These are phyloP conservation scores for Syngnathus rostellatus DNA, from an alignment of 2,797 vertebrate species.

Conservation along the genomic window DNA sequence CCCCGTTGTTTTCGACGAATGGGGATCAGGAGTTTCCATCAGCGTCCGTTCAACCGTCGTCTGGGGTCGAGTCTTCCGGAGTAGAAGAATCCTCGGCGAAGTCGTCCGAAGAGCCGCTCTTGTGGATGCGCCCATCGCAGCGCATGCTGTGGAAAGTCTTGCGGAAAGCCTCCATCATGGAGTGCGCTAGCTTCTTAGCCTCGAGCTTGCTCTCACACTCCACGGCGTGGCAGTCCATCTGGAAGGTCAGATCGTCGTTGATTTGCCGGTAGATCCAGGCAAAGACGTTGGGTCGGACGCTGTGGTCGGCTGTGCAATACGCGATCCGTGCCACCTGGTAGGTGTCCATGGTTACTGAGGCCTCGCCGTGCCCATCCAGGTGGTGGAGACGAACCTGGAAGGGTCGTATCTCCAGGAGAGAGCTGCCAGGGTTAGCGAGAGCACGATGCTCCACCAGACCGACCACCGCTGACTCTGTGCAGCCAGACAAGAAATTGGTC, in stretches of 20 bases:
- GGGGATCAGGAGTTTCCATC: slow-evolving; percentile 30
- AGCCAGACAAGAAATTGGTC: slow-evolving; percentile 90
- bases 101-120: slow-evolving; percentile 85
- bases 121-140: slow-evolving; percentile 92
- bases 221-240: slow-evolving; percentile 98
- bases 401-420: slow-evolving; percentile 92
- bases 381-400: slow-evolving; percentile 97
- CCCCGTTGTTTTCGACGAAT: slow-evolving; percentile 38
- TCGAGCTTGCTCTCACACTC: slow-evolving; percentile 96
- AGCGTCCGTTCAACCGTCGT: slow-evolving; percentile 80
- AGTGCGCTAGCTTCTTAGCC: slow-evolving; percentile 96
- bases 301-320: slow-evolving; percentile 97
- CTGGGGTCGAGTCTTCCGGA: slow-evolving; percentile 82
- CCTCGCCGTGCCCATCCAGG: slow-evolving; percentile 82
- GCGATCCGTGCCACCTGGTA: slow-evolving; percentile 98
- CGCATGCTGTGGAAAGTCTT: slow-evolving; percentile 99
- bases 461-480: slow-evolving; percentile 91
- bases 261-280: slow-evolving; percentile 99
- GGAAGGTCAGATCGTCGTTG: slow-evolving; percentile 95
- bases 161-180: slow-evolving; percentile 99
- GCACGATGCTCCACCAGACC: slow-evolving; percentile 83
- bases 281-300: slow-evolving; percentile 88
- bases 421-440: slow-evolving; percentile 62
- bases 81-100: slow-evolving; percentile 84
- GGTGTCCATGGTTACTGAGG: slow-evolving; percentile 89